phyloP scores from a whole-genome alignment of 2,888 invertebrate species.

The Acleris laterana region DNA sequence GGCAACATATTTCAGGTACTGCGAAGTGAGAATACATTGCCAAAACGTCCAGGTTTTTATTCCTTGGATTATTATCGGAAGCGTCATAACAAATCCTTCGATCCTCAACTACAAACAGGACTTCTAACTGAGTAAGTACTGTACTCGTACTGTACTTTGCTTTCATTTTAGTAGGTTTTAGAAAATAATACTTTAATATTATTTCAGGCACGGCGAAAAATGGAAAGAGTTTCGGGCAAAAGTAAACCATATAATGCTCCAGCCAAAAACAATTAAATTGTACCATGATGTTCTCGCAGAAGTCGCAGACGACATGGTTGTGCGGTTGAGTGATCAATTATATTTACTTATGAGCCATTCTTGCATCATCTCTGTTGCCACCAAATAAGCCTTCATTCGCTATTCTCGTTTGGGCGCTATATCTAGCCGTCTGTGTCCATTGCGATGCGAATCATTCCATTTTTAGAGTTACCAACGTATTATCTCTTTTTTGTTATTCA shows the following conservation, averaged over 20 bases:
- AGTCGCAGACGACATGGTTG: slow-evolving; percentile 87
- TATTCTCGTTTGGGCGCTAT: not conserved
- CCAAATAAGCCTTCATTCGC: not conserved
- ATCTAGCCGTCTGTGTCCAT: no score
- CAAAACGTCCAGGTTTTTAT: slow-evolving; percentile 59
- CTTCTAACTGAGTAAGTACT: slow-evolving; percentile 50
- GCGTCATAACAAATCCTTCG: slow-evolving; percentile 44
- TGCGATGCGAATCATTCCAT: no score
- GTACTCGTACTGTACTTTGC: not conserved
- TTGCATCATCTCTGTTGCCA: not conserved
- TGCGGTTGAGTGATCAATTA: slow-evolving; percentile 69
- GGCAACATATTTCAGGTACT: slow-evolving; percentile 45
- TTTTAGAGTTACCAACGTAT: no score
- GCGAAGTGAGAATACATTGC: slow-evolving; percentile 61
- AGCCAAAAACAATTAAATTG: slow-evolving; percentile 88
- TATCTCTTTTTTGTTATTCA: no score
- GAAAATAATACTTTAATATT: not conserved
- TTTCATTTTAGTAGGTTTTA: no score
- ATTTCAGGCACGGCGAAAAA: slow-evolving; percentile 88
- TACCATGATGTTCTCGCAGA: slow-evolving; percentile 87
- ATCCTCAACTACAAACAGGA: slow-evolving; percentile 44
- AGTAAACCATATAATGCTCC: slow-evolving; percentile 90
- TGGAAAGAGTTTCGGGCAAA: slow-evolving; percentile 91
- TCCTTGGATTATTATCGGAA: slow-evolving; percentile 60
- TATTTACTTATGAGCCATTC: no score